phyloP scores from a whole-genome alignment of 1,140 invertebrate genomes.

The Drosophila quadrilineata region DNA sequence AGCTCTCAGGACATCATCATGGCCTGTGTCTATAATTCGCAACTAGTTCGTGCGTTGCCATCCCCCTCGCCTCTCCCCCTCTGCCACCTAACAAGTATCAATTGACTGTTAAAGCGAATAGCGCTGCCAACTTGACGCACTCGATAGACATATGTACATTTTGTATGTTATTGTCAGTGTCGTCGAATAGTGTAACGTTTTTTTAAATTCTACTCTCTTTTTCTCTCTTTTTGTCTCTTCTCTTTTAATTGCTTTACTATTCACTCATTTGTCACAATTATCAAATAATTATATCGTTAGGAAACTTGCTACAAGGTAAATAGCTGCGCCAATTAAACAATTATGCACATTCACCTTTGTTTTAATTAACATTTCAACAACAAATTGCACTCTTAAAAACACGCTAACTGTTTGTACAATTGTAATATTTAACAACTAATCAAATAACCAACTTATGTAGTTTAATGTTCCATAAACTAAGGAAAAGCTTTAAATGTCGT shows the following conservation, averaged over 20 bases:
- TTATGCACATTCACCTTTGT: constrained; percentile 30
- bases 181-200: constrained; percentile 27
- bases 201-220: constrained; percentile 54
- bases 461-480: constrained; percentile 13
- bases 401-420: neutral
- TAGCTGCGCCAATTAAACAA: constrained; percentile 50
- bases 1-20: neutral
- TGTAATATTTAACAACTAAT: neutral
- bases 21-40: neutral
- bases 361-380: too few species aligned
- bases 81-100: too few species aligned
- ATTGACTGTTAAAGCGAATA: constrained; percentile 16
- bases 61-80: too few species aligned
- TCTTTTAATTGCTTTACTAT: constrained; percentile 48
- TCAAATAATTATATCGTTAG: constrained; percentile 51
- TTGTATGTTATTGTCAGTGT: constrained; percentile 28
- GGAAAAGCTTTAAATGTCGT: constrained; percentile 64
- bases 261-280: constrained; percentile 45
- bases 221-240: constrained; percentile 64
- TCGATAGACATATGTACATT: too few species aligned
- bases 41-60: constrained; percentile 17
- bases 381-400: constrained; percentile 30
- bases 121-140: constrained; percentile 14
- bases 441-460: constrained; percentile 4
- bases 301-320: constrained; percentile 81